Evolutionary conservation across 2,113 vertebrate genomes (phyloP), one percentile per base, ranked within the genome.

Genomic region (Chionomys nivalis): DNA sequence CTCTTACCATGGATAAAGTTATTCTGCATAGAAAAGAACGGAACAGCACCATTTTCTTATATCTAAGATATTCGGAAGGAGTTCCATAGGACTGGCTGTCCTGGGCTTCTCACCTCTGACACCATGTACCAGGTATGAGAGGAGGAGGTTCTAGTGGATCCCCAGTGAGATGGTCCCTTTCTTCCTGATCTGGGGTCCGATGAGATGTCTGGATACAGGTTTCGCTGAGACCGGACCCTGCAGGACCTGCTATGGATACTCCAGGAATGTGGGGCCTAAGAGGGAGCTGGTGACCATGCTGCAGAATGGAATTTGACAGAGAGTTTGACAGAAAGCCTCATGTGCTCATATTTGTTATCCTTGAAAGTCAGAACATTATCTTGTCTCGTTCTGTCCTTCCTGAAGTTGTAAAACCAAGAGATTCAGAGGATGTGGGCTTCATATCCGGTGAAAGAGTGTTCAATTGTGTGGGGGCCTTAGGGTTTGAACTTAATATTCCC

Each of bases 101-200:
- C 55, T 42, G 65, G 49, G 17, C 8, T 39, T n/a, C 31, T 31
- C 36, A n/a, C 12, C 14, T 49, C 31, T 58, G 75, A 90, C 17
- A 8, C 12, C 42, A 26, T 65, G 10, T 13, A 3, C 21, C 58
- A 26, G 28, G 31, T 10, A 36, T 26, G 3, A 73, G 24, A 39
- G 8, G 21, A 66, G 4, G 3, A 16, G 26, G 4, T 39, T 14
- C 5, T 4, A 31, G 5, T 33, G 36, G 4, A 5, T 19, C 39
- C 2, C 24, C 10, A 8, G 1, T 10, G 0, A 21, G 11, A 17
- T 23, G 5, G 1, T 0, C 0, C 2, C 73, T 28, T 65, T 42
- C 44, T 11, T 61, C 3, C 8, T 26, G 3, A 72, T 21, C 36
- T 47, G 3, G 3, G 9, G 36, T 7, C 26, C 31, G 21, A 21